Evolutionary conservation across 2,797 vertebrate genomes (phyloP), one percentile per base, ranked within the genome.

Genomic region (Cygnus olor): DNA sequence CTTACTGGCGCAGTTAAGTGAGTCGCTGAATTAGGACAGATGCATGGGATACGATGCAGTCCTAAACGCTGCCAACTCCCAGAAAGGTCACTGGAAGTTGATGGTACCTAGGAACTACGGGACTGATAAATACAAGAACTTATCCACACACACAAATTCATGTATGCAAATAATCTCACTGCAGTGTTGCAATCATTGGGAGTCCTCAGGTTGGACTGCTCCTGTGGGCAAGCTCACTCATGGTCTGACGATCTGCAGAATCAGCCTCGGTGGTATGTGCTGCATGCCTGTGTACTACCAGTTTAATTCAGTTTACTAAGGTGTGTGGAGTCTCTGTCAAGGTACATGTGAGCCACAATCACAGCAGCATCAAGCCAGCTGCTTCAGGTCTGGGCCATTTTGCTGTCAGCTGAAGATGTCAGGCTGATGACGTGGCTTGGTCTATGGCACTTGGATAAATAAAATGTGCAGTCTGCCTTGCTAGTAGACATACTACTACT

Each of bases 81-180:
- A 65, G 73, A 71, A 40, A 73, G 40, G 83, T 16, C 85, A 44
- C 57, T 11, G 76, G 1, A 40, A 57, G 20, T 12, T 49, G 82
- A 0, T 19, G 54, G 63, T 7, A 54, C 65, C 34, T 21, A 65
- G 71, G 66, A 11, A 54, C 40, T 15, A 53, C 36, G 47, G 83
- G 63, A 18, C 0, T 44, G 51, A 36, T 3, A 27, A 45, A 61
- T 0, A n/a, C n/a, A 27, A 10, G 68, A 15, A 74, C 1, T 10
- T 8, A 42, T 17, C 44, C 25, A 30, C n/a, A 14, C 49, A 7
- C 51, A 28, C 0, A 0, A 17, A 15, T 16, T 10, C 57, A 34
- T 11, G 54, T 16, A 73, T 63, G 79, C 78, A 71, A n/a, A 63
- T 38, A 3, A 34, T 20, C 49, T 92, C 25, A 21, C n/a, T 22